Base-by-base conservation (phyloP, 2,797 vertebrate genomes). In the Nothura maculosa region DNA sequence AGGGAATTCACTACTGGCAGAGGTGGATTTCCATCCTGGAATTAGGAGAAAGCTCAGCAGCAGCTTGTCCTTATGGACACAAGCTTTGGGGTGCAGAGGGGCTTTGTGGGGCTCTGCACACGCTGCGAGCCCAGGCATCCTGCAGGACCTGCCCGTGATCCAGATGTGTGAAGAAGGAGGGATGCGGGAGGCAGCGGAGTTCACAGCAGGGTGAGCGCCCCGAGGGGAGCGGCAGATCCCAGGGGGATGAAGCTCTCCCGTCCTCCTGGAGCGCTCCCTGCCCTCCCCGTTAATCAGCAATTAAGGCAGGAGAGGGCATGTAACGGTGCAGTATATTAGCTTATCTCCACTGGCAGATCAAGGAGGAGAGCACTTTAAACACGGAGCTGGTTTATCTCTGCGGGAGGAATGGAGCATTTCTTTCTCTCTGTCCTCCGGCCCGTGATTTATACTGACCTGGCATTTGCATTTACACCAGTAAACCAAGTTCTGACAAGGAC, bases 381-480 rank as follows among this genome's bases (percentile, higher is more conserved):
- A 17, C 2, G 12, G 72, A 32, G n/a, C 38, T 67, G 73, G 43
- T 86, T 91, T 87, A 62, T 92, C 82, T 69, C 77, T 19, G 13
- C 4, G 6, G 18, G 63, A 48, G 18, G 73, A 81, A 58, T 3
- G 19, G 32, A 62, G 5, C 32, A 34, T 77, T 92, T 75, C 76
- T 69, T 67, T 27, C 72, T 24, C 36, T 30, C 54, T 17, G 19
- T 47, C 58, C 69, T 36, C 58, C 66, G 0, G 11, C 6, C 32
- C n/a, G 21, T 93, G 90, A 90, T 94, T 94, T 95, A 94, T 86
- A 34, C 58, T 9, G 70, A 19, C 73, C 87, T 48, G 87, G 38
- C 73, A 42, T 21, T 76, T 21, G 80, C 94, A 15, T 88, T 87
- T 66, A 54, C 58, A 76, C 87, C 63, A 34, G 15, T 57, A 34